phyloP scores from a whole-genome alignment of 2,797 vertebrate species.

The Helicolenus hilgendorfi region DNA sequence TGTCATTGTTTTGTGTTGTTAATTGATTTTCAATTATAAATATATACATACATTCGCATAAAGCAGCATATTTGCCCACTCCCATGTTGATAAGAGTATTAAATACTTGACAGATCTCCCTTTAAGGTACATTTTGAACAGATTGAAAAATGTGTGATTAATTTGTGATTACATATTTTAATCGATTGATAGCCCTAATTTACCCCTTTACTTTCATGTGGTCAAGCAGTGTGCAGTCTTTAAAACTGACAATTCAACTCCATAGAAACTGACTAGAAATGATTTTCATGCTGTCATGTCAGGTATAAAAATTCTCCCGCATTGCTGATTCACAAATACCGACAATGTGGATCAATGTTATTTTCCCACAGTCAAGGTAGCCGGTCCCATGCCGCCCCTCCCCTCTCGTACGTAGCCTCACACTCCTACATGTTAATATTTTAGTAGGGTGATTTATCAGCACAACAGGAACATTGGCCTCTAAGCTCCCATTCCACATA shows the following conservation, averaged over 20 bases:
- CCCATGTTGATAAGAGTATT: too few species aligned
- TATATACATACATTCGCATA: too few species aligned
- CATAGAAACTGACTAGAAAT: conserved; percentile 4
- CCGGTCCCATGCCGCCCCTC: conserved; percentile 23
- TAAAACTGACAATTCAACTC: conserved; percentile 1
- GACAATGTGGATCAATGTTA: conserved; percentile 33
- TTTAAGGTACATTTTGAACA: too few species aligned
- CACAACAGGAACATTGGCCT: conserved; percentile 77
- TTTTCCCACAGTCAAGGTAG: conserved; percentile 41
- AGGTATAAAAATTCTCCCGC: neutral
- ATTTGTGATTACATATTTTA: too few species aligned
- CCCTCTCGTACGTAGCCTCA: conserved; percentile 49
- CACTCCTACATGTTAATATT: conserved; percentile 83
- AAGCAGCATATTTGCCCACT: too few species aligned
- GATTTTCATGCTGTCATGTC: neutral
- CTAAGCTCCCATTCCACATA: conserved; percentile 75
- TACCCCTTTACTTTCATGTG: too few species aligned
- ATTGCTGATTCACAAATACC: conserved; percentile 1
- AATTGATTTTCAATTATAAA: too few species aligned
- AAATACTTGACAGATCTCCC: too few species aligned
- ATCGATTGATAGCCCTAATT: too few species aligned
- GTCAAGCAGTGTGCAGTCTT: neutral
- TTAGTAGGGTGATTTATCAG: conserved; percentile 85
- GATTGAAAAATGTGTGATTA: too few species aligned
- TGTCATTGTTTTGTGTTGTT: too few species aligned